Evolutionary conservation across 2,797 vertebrate genomes (phyloP), one percentile per base, ranked within the genome.

Genomic region (Sebastes steindachneri): DNA sequence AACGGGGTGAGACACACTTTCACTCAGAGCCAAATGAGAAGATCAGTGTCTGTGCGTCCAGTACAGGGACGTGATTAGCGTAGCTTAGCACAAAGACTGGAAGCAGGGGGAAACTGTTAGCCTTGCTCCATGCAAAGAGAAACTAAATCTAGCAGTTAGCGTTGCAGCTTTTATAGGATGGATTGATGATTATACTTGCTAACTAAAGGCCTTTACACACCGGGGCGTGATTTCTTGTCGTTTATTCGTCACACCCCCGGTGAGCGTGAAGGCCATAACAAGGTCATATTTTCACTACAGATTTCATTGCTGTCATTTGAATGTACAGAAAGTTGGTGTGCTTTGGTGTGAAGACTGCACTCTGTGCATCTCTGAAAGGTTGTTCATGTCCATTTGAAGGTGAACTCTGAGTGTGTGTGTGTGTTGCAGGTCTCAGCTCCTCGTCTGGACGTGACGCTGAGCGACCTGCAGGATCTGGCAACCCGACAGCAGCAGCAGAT

Each of bases 401-500:
- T 78, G 69, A 83, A 33, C 79, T 84, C 57, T 79, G 71, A 37
- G 2, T 74, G 1, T 62, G 23, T 80, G 25, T 76, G 31, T 41
- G 74, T 77, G 48, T 19, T 41, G 77, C 83, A 98, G 98, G 86
- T 97, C 51, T 93, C 84, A 28, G 93, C 91, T 72, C 95, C 97
- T 68, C 92, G 94, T 81, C 95, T 97, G 95, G 97, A 98, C 80
- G 92, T 97, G 94, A 97, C 97, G 1, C 95, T 98, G 41, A 93
- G 95, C 1, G 97, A 98, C 81, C 94, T 99, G 68, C 97, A 98
- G 90, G 97, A 99, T 63, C 97, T 99, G 97, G 97, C 97, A 0
- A 93, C 96, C 17, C 94, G 96, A 21, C 98, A 99, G 84, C 98
- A 99, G 93, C 97, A 98, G 26, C 97, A 98, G 92, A 98, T 99